Conservation (phyloP, 2,113 vertebrate genomes). For the Bubo scandiacus region DNA sequence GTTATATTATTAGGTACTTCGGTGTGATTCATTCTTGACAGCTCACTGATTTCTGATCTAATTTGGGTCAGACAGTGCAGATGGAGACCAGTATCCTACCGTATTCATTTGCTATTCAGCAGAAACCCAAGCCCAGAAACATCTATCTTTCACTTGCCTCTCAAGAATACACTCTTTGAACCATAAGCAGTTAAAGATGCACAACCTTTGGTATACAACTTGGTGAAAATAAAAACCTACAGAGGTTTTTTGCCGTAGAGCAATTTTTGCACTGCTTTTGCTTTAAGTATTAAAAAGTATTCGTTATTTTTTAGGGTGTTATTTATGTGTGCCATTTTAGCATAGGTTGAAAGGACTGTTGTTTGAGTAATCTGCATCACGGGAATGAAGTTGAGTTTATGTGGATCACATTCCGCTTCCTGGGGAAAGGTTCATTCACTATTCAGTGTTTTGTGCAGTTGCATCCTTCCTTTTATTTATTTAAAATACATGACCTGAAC, state of each 20-base stretch:
- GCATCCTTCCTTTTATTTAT: too few relatives aligned
- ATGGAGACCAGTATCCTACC: neutral
- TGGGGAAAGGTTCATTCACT: neutral
- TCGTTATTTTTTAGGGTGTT: neutral
- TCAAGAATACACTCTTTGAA: neutral
- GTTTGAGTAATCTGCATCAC: neutral
- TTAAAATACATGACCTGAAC: neutral
- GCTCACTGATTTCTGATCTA: constrained; percentile 10
- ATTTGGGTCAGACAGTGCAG: constrained; percentile 18
- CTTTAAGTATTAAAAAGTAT: neutral
- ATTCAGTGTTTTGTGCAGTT: neutral
- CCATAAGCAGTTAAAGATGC: neutral
- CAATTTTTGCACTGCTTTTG: neutral
- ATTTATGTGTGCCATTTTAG: neutral
- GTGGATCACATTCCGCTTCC: neutral
- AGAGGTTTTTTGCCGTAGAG: neutral
- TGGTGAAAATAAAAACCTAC: neutral
- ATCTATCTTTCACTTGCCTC: neutral
- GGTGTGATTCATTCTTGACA: constrained; percentile 1
- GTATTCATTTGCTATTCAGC: neutral
- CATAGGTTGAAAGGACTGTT: neutral
- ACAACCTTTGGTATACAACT: neutral
- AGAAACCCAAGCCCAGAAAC: neutral
- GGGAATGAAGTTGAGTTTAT: neutral
- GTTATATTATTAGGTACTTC: neutral